These are phyloP conservation scores for Euura saliciscinereae DNA, from an alignment of 1,140 invertebrate genomes.

Conservation along the genomic window DNA sequence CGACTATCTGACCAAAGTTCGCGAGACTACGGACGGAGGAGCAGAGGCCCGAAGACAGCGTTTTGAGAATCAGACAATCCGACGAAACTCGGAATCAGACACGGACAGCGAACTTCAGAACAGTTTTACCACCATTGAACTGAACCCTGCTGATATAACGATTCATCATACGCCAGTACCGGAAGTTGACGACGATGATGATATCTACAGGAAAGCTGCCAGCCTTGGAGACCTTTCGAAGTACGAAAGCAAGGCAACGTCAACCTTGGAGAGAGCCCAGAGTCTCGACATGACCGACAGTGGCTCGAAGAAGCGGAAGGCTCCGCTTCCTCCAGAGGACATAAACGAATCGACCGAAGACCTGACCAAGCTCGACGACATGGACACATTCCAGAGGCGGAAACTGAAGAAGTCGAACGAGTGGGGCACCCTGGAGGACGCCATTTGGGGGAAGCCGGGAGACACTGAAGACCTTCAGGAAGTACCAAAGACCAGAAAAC, in stretches of 20 bases:
- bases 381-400: conserved; percentile 70
- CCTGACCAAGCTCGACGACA: conserved; percentile 67
- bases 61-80: conserved; percentile 29
- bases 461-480: not conserved
- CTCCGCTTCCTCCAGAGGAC: conserved; percentile 60
- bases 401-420: conserved; percentile 75
- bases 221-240: conserved; percentile 81
- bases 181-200: conserved; percentile 62
- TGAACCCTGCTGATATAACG: conserved; percentile 76
- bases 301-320: conserved; percentile 72
- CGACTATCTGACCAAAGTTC: conserved; percentile 36
- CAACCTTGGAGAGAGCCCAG: conserved; percentile 79
- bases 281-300: conserved; percentile 80
- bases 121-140: conserved; percentile 67
- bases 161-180: conserved; percentile 72
- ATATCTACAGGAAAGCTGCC: conserved; percentile 77
- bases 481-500: conserved; percentile 27
- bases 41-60: conserved; percentile 32
- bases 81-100: conserved; percentile 61
- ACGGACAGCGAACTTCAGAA: conserved; percentile 57
- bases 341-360: conserved; percentile 66
- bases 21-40: conserved; percentile 34
- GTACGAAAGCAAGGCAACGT: conserved; percentile 67
- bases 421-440: conserved; percentile 78
- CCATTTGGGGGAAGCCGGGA: conserved; percentile 62